phyloP scores from a whole-genome alignment of 2,888 invertebrate genomes.

The Leptopilina drosophilae region DNA sequence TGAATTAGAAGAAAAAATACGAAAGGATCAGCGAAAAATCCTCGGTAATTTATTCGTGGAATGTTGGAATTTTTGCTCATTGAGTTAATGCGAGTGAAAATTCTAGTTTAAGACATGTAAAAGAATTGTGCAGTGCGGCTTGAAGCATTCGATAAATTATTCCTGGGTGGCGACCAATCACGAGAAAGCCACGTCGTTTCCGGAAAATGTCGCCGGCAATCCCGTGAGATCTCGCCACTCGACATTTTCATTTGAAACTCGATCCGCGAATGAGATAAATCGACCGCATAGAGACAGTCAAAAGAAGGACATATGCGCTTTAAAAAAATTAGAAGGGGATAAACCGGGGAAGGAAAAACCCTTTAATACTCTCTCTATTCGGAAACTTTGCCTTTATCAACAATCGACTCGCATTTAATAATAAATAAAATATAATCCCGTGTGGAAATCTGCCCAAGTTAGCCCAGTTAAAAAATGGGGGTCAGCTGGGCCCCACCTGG shows the following conservation, averaged over 20 bases:
- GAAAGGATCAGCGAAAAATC: not conserved
- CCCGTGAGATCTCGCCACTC: slow-evolving; percentile 19
- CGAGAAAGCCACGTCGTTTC: slow-evolving; percentile 25
- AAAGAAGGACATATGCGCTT: not conserved
- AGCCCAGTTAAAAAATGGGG: too few species aligned
- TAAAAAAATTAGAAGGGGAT: too few species aligned
- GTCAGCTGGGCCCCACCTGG: too few species aligned
- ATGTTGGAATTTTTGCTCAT: slow-evolving; percentile 13
- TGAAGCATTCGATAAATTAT: slow-evolving; percentile 28
- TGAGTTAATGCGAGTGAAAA: slow-evolving; percentile 22
- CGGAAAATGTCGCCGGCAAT: slow-evolving; percentile 24
- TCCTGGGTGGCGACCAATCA: slow-evolving; percentile 22
- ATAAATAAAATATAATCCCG: too few species aligned
- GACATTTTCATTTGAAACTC: slow-evolving; percentile 12
- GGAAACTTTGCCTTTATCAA: too few species aligned
- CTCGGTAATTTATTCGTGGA: slow-evolving; percentile 1
- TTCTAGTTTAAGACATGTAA: slow-evolving; percentile 1
- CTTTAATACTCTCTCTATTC: too few species aligned
- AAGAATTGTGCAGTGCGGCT: slow-evolving; percentile 10
- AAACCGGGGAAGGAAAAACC: too few species aligned
- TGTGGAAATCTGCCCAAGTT: too few species aligned
- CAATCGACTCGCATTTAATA: too few species aligned
- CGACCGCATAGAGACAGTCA: not conserved
- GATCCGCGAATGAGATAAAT: slow-evolving; percentile 17
- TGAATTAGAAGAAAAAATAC: slow-evolving; percentile 2